phyloP scores from a whole-genome alignment of 1,140 invertebrate species.

The Limonius californicus region DNA sequence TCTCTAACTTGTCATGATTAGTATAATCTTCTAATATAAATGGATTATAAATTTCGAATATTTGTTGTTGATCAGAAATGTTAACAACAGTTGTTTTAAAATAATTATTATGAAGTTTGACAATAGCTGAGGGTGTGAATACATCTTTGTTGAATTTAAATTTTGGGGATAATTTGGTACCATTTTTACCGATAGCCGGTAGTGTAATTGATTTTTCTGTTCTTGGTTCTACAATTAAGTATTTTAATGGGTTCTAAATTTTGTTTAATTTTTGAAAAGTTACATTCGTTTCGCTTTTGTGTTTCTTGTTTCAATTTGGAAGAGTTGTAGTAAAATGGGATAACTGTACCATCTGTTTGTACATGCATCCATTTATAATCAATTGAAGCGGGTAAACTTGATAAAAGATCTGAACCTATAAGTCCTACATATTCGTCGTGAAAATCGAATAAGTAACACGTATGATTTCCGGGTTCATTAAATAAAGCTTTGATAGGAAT shows the following conservation, averaged over 20 bases:
- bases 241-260: background rate
- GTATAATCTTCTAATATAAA: background rate
- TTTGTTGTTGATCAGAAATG: background rate
- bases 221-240: background rate
- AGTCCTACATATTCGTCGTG: background rate
- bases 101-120: background rate
- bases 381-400: background rate
- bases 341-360: background rate
- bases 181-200: background rate
- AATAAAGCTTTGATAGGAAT: background rate
- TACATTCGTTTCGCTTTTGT: background rate
- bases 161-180: background rate
- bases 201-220: background rate
- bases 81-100: background rate
- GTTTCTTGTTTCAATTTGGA: background rate
- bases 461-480: background rate
- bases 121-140: background rate
- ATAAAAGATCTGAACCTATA: background rate
- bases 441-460: background rate
- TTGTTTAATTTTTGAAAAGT: background rate
- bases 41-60: background rate
- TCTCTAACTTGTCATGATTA: background rate
- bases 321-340: background rate
- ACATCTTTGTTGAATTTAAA: background rate
- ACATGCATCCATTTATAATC: background rate